Base-by-base conservation (phyloP, 2,797 vertebrate genomes). In the Takifugu rubripes region DNA sequence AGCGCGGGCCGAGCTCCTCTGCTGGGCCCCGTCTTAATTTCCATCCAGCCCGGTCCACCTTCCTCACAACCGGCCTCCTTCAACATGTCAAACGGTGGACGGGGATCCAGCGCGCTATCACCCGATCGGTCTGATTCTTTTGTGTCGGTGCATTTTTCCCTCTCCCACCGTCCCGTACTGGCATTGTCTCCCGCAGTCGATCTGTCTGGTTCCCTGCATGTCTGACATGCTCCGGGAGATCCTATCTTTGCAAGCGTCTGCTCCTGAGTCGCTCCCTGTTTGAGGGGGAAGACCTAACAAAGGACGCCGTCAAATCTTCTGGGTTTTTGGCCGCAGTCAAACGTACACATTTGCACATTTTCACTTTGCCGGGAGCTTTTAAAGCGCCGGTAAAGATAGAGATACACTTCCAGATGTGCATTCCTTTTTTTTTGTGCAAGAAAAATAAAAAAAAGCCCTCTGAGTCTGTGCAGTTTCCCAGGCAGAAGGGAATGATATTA, bases 211-310 rank as follows among this genome's bases (percentile, higher is more conserved):
- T 79, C 84, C 74, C 83, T 87, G 78, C 89, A 85, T 92, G 92
- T 90, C 88, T 92, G 64, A 85, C 88, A 89, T 93, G 87, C 90
- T 90, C 89, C 66, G 75, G 52, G 78, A 92, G 90, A 93, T 93
- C 72, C 84, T 91, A 93, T 93, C 87, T 83, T 10, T 55, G 62
- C 62, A 75, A 74, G 81, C 59, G 70, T 72, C 73, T 81, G 64
- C 68, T 65, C 55, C 26, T 53, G 55, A 72, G 64, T 53, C 61
- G 4, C 57, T 58, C 47, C 25, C 42, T 59, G 53, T 77, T 65
- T 64, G 56, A 64, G 51, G n/a, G 72, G 33, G 26, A 21, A 43
- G 24, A 16, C 46, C 25, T 21, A 66, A 72, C 69, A 75, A 74
- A 72, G 36, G 52, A 45, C 0, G 21, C 65, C 31, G 25, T 65